These are phyloP conservation scores for Elysia crispata DNA, from an alignment of 2,888 invertebrate genomes.

Conservation along the genomic window DNA sequence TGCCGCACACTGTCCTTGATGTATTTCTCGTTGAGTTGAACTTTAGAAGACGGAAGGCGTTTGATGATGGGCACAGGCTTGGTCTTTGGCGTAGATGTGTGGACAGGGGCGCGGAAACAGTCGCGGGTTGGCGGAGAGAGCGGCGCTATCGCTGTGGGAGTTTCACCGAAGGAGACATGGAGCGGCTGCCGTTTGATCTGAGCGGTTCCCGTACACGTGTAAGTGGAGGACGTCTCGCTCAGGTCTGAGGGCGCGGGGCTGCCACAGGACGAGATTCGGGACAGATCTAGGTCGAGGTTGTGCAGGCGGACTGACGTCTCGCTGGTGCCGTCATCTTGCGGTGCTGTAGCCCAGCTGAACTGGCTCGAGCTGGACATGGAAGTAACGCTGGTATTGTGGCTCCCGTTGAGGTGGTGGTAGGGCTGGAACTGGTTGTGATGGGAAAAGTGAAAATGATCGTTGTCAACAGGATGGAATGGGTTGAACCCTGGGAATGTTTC, in stretches of 20 bases:
- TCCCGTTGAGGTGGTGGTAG: too few relatives aligned
- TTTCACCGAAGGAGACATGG: constrained; percentile 9
- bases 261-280: constrained; percentile 31
- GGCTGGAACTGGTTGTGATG: background rate
- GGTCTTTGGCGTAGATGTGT: constrained; percentile 1
- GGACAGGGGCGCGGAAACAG: constrained; percentile 9
- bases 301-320: constrained; percentile 24
- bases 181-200: constrained; percentile 40
- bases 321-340: background rate
- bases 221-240: constrained; percentile 40
- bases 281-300: constrained; percentile 26
- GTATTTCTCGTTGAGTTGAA: background rate
- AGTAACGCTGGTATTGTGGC: too few relatives aligned
- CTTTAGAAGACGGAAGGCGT: background rate
- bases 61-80: too few relatives aligned
- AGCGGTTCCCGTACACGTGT: constrained; percentile 46
- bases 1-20: background rate
- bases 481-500: too few relatives aligned
- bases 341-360: too few relatives aligned
- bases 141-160: background rate
- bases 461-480: constrained; percentile 17
- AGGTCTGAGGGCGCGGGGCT: constrained; percentile 45
- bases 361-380: too few relatives aligned
- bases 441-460: background rate
- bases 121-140: background rate